Conservation (phyloP, 1,140 invertebrate genomes). For the Goniozus legneri region DNA sequence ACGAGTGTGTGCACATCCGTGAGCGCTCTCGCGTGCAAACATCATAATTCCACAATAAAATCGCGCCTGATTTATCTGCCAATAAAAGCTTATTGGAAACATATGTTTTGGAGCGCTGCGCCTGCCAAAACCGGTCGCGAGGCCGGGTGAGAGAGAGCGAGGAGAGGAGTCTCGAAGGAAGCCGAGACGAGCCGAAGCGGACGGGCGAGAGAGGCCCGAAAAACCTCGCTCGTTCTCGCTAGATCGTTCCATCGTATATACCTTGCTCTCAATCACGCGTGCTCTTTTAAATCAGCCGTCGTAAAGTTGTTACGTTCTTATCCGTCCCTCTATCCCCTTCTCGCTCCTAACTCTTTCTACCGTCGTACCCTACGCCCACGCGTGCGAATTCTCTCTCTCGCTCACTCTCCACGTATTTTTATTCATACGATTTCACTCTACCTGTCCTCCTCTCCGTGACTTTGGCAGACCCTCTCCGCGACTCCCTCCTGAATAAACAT, state of each 20-base stretch:
- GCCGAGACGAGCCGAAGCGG: slow-evolving; percentile 5
- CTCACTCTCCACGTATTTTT: too few species aligned
- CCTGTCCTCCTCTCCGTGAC: too few species aligned
- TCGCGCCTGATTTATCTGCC: slow-evolving; percentile 40
- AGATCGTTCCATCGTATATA: background rate
- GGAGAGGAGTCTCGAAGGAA: background rate
- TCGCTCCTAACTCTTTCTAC: too few species aligned
- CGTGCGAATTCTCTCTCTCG: too few species aligned
- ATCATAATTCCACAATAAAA: slow-evolving; percentile 40
- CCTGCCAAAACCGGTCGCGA: slow-evolving; percentile 43
- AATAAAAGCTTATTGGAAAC: slow-evolving; percentile 45
- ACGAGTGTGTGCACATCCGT: slow-evolving; percentile 2
- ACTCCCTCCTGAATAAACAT: too few species aligned
- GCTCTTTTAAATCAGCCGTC: slow-evolving; percentile 38
- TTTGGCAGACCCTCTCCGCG: too few species aligned
- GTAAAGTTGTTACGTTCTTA: slow-evolving; percentile 28
- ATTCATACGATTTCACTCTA: too few species aligned
- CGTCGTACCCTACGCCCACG: too few species aligned
- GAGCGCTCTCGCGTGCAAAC: slow-evolving; percentile 23
- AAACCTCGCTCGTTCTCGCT: background rate
- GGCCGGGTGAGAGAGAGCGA: background rate
- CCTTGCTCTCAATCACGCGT: slow-evolving; percentile 13
- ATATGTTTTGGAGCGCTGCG: slow-evolving; percentile 32
- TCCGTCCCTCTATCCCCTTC: background rate
- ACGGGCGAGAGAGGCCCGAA: background rate